Conservation (phyloP, 2,797 vertebrate species). For the Urophycis tenuis region DNA sequence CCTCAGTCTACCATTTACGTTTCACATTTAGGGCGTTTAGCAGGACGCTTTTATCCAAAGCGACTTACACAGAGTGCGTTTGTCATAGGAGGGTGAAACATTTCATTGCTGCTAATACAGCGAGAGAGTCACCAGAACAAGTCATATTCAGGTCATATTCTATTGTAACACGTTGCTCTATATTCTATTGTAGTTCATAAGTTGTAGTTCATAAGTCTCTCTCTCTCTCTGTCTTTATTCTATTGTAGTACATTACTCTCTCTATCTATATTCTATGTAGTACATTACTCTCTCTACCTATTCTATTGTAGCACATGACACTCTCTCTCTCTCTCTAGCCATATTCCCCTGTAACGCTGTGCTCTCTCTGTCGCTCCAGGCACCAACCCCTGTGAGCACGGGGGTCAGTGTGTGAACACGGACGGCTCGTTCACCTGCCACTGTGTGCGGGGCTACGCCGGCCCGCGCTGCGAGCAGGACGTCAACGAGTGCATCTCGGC, state of each 20-base stretch:
- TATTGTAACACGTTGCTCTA: background rate
- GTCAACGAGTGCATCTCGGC: constrained; percentile 87
- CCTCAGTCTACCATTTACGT: too few species aligned
- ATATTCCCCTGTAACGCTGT: background rate
- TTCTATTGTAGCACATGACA: background rate
- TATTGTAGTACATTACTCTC: background rate
- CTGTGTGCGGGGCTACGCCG: constrained; percentile 79
- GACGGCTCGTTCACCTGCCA: constrained; percentile 90
- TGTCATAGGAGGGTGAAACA: too few species aligned
- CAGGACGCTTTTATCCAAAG: too few species aligned
- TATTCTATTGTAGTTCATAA: too few species aligned
- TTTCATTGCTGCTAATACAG: too few species aligned
- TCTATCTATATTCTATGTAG: background rate
- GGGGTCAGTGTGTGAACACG: constrained; percentile 86
- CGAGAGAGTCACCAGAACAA: too few species aligned
- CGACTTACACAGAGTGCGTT: too few species aligned
- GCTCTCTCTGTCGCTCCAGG: constrained; percentile 59
- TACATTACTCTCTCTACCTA: too few species aligned
- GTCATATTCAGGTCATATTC: too few species aligned
- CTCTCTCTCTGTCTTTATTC: background rate
- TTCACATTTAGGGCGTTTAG: too few species aligned
- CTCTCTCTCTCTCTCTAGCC: background rate
- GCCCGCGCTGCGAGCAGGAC: constrained; percentile 89
- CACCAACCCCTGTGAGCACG: constrained; percentile 88
- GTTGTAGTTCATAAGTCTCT: background rate